Conservation (phyloP, 2,113 vertebrate genomes). For the Numida meleagris region DNA sequence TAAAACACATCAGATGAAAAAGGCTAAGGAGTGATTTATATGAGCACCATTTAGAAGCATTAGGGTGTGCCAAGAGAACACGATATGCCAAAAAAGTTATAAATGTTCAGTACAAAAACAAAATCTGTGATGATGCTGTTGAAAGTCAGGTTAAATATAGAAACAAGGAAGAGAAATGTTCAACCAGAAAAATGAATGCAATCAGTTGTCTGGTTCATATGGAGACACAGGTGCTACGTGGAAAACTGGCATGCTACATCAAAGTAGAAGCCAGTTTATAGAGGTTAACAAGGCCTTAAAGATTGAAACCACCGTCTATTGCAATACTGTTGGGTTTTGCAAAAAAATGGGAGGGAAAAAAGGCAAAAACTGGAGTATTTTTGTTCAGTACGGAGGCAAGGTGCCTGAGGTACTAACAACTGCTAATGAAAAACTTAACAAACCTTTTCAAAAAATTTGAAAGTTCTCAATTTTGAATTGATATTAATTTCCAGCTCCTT, state of each 20-base stretch:
- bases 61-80: slow-evolving; percentile 18
- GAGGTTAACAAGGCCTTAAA: background rate
- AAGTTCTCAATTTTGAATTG: background rate
- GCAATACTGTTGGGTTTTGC: background rate
- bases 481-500: background rate
- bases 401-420: background rate
- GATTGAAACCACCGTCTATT: background rate
- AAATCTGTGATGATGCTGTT: background rate
- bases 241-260: background rate
- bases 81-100: background rate
- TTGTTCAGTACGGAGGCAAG: background rate
- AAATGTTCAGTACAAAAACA: slow-evolving; percentile 10
- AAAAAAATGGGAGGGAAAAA: background rate
- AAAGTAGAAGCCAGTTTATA: background rate
- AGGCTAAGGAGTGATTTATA: background rate
- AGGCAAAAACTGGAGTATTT: background rate
- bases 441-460: background rate
- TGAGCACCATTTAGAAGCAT: background rate
- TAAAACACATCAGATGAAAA: background rate
- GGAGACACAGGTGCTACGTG: background rate
- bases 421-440: background rate
- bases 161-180: background rate
- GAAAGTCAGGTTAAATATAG: slow-evolving; percentile 16
- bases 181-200: background rate
- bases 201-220: background rate